phyloP scores from a whole-genome alignment of 2,113 vertebrate genomes.

The Aegithalos caudatus region DNA sequence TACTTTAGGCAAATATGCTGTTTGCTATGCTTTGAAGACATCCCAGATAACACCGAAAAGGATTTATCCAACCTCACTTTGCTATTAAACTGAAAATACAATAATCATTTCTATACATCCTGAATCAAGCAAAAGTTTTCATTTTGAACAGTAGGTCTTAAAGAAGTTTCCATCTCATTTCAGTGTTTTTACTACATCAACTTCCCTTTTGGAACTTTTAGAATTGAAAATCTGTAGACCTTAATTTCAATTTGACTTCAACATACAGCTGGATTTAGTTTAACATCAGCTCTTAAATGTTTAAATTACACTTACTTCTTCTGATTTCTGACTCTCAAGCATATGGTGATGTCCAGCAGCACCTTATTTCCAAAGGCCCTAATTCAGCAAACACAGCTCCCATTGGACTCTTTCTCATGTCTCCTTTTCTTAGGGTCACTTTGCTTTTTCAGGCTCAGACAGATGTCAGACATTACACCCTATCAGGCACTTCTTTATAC shows the following conservation, averaged over 20 bases:
- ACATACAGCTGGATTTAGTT: slow-evolving; percentile 27
- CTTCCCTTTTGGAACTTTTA: background rate
- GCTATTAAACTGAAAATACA: background rate
- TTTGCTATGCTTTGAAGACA: background rate
- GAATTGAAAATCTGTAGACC: background rate
- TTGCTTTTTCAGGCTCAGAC: background rate
- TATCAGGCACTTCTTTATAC: background rate
- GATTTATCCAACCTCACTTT: background rate
- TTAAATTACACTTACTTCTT: background rate
- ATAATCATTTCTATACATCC: background rate
- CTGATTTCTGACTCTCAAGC: background rate
- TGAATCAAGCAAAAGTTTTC: background rate
- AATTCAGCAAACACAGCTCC: background rate
- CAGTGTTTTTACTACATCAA: background rate
- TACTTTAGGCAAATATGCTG: background rate
- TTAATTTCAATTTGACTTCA: slow-evolving; percentile 12
- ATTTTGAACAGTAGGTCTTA: background rate
- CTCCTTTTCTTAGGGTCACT: background rate
- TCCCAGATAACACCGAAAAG: background rate
- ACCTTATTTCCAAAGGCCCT: background rate
- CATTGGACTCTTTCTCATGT: background rate
- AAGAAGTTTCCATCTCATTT: background rate
- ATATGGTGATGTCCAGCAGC: background rate
- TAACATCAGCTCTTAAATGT: slow-evolving; percentile 13
- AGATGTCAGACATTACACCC: background rate